Conservation (phyloP, 2,797 vertebrate species). For the Acanthurus leucopareius region DNA sequence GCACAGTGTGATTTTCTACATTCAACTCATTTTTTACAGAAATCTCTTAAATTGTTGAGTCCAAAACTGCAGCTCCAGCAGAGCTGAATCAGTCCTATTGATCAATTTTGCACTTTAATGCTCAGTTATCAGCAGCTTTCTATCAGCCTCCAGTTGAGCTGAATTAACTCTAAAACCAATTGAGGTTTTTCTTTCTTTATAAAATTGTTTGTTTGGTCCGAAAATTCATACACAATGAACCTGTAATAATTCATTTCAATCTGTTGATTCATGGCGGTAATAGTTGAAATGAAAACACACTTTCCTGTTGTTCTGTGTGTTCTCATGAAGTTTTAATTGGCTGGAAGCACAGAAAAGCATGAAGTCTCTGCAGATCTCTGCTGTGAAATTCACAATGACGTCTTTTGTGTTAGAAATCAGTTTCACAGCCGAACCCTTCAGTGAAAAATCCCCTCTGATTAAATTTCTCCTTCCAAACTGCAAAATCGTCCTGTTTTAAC, state of each 20-base stretch:
- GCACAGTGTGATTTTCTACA: constrained; percentile 15
- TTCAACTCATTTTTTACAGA: not conserved
- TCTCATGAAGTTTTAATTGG: constrained; percentile 21
- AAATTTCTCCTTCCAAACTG: not conserved
- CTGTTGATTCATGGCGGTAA: not conserved
- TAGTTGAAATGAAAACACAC: not conserved
- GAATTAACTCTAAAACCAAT: not conserved
- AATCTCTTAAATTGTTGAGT: constrained; percentile 4
- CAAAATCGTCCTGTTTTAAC: constrained; percentile 1
- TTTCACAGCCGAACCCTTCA: constrained; percentile 64
- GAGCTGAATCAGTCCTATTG: constrained; percentile 14
- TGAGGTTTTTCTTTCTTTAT: not conserved
- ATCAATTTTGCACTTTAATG: constrained; percentile 33
- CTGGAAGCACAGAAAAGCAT: constrained; percentile 16
- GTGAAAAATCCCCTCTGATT: constrained; percentile 35
- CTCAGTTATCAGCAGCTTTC: constrained; percentile 23
- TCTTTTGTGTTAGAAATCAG: constrained; percentile 64
- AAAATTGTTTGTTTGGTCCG: not conserved
- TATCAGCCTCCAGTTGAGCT: constrained; percentile 15
- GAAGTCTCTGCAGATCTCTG: constrained; percentile 40
- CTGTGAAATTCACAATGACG: constrained; percentile 69
- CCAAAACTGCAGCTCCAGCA: constrained; percentile 23
- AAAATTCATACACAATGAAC: constrained; percentile 1
- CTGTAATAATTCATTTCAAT: not conserved
- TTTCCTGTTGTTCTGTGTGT: constrained; percentile 22